Conservation (phyloP, 37 sponge, comb jelly and placozoan species). For the Hormiphora californensis region DNA sequence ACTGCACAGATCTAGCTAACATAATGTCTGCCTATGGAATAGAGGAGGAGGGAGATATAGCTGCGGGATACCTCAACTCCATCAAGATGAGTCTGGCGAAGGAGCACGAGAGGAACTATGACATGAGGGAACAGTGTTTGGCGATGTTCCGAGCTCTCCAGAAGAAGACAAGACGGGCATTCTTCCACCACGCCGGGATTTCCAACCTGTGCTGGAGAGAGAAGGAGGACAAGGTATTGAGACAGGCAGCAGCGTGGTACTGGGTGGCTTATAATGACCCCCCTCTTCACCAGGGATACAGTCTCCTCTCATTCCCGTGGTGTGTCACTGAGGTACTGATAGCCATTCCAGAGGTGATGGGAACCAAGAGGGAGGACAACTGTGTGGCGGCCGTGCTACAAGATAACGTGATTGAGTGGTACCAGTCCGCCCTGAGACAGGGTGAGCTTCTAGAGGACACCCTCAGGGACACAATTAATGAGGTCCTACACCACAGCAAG, state of each 20-base stretch:
- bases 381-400: neutral
- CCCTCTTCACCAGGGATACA: neutral
- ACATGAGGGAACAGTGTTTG: constrained; percentile 46
- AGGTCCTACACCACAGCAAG: too few relatives aligned
- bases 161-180: neutral
- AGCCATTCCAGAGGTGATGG: constrained; percentile 37
- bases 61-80: constrained; percentile 24
- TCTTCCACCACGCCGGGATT: neutral
- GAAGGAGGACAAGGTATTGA: constrained; percentile 27
- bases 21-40: constrained; percentile 48
- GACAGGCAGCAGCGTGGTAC: constrained; percentile 54
- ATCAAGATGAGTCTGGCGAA: constrained; percentile 27
- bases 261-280: neutral
- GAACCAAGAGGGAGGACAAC: neutral
- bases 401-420: too few relatives aligned
- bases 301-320: constrained; percentile 33
- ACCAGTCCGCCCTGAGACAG: too few relatives aligned
- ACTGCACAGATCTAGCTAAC: constrained; percentile 31
- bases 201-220: neutral
- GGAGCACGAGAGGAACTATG: constrained; percentile 48
- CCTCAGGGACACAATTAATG: too few relatives aligned
- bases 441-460: too few relatives aligned
- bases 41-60: constrained; percentile 35
- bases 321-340: constrained; percentile 14
- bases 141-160: constrained; percentile 35